Evolutionary conservation across 2,888 invertebrate genomes (phyloP), one percentile per base, ranked within the genome.

Genomic region (Elmis aenea): DNA sequence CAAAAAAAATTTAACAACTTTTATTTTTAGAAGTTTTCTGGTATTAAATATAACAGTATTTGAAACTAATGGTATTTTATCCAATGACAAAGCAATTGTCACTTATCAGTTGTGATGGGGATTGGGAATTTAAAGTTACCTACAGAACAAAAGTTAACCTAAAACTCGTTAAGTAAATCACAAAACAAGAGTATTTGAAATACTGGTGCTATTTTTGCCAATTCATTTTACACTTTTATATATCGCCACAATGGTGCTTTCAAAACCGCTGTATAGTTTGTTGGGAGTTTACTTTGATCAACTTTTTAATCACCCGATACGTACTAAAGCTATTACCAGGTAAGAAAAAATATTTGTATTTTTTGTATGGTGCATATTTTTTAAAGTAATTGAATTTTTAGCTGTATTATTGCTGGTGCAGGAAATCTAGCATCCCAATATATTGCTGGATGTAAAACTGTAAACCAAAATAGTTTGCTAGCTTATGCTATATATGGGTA

Each of bases 251-350:
- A 83, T 83, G 83, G 70, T 79, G 33, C 68, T 83, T 41, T 83
- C 83, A 13, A 85, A 83, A 66, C 85, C 86, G 5, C 58, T 85
- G 34, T 79, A 82, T 63, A 76, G 77, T 52, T 68, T 84, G 32
- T 56, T 85, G 16, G 77, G 79, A 29, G 75, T 77, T 22, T 89
- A 88, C 68, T 76, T 88, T 57, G 78, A 81, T 52, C 83, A 83
- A 59, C 70, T 88, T 28, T 86, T 84, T 60, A 74, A 76, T 42
- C 76, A 82, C 66, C 88, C 88, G 0, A 71, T 88, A 33, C 79
- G 77, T 60, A 89, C 88, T 1, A 86, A 86, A 71, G 80, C 85
- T 20, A 67, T 88, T 32, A 85, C 84, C 38, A 85, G 86, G 88
- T 87, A 72, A 72, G 67, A 49, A 33, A 38, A 33, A 18, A 33